Evolutionary conservation across 1,140 invertebrate genomes (phyloP), one percentile per base, ranked within the genome.

Genomic region (Aleiodes sp.): DNA sequence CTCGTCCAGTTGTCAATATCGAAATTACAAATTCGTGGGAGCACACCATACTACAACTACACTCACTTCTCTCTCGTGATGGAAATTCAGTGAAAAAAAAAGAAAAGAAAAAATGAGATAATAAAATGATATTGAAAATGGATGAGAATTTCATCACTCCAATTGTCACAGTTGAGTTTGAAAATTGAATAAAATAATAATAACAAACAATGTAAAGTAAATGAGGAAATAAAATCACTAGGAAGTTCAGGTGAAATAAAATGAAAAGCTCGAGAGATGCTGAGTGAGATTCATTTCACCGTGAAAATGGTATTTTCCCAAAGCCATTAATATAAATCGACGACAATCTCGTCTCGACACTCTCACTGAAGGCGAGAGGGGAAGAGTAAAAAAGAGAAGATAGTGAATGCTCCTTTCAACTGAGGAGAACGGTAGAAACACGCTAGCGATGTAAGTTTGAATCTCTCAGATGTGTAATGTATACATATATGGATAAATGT

Each of bases 291-390:
- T 65, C 33, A 29, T 37, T 21, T n/a, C 29, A 28, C 35, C 31
- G 52, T n/a, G 62, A 60, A 64, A 70, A 70, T 57, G 61, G 29
- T 26, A 57, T 64, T 63, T 41, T 61, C 46, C n/a, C 46, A 60
- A 41, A 67, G 65, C 65, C 56, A 67, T 67, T 67, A 67, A 65
- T 43, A 59, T 65, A 65, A 65, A 60, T 70, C 60, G 65, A 68
- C 56, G 61, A 63, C 65, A 62, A 65, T 68, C 65, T 68, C 31
- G 33, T 68, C 37, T 57, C 52, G 52, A 26, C 39, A 26, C 56
- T 52, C 46, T n/a, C n/a, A n/a, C n/a, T n/a, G n/a, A n/a, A 8
- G n/a, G 35, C 43, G 12, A 65, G 26, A 46, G 12, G 21, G 37
- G n/a, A 28, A 21, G 9, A 63, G 61, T 33, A 14, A 31, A 52